Evolutionary conservation across 1,140 invertebrate genomes (phyloP), one percentile per base, ranked within the genome.

Genomic region (Zeugodacus cucurbitae): DNA sequence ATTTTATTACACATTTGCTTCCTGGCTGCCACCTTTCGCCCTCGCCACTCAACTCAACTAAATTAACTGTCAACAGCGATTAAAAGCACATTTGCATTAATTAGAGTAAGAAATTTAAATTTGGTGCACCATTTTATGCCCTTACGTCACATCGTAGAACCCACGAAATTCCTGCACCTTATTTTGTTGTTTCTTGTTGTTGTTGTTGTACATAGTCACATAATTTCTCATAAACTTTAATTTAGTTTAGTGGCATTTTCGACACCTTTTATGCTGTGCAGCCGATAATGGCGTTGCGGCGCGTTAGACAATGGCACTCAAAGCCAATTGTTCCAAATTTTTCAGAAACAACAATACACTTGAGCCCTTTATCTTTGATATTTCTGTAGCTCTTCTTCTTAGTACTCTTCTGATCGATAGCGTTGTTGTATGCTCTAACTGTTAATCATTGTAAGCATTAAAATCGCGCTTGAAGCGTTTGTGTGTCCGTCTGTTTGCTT

Each of bases 11-110:
- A 5, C 34, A 0, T 74, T 74, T n/a, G n/a, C n/a, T n/a, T n/a
- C n/a, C n/a, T n/a, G n/a, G n/a, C n/a, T n/a, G 34, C 67, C 5
- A 1, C 58, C 58, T n/a, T 6, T 6, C 20, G 5, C 32, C 20
- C 1, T 74, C 11, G 17, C 20, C 5, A 5, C 58, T 22, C 22
- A 20, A 14, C 58, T 26, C 58, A 26, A 1, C 14, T 4, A 17
- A 17, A 37, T 91, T 92, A 92, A 92, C 91, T 92, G 91, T 92
- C 91, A 92, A 90, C 91, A 91, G 89, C 89, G 91, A 92, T 92
- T 92, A 92, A 92, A 92, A 91, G 91, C 90, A 90, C 91, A 92
- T 92, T 92, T 92, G 91, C 91, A 92, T 92, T 90, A 91, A 92
- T 92, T 92, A 91, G 90, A 48, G 87, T 34, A 48, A 86, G 20